phyloP scores from a whole-genome alignment of 2,113 vertebrate genomes.

The Dromiciops gliroides region DNA sequence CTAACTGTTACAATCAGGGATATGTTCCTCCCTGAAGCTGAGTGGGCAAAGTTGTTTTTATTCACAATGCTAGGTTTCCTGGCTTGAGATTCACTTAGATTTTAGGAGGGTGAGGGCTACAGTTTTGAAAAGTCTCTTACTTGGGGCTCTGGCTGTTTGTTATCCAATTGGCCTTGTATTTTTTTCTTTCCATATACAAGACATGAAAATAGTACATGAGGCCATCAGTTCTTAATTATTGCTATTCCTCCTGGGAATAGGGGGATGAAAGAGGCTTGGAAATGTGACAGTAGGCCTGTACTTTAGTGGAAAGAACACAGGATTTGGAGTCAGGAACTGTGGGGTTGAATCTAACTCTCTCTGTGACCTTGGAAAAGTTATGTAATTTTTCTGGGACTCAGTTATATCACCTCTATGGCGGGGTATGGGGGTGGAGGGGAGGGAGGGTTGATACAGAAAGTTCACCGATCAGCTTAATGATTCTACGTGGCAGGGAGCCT shows the following conservation, averaged over 20 bases:
- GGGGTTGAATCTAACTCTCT: not conserved
- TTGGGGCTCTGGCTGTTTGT: not conserved
- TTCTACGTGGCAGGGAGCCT: not conserved
- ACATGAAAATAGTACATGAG: not conserved
- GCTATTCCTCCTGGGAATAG: not conserved
- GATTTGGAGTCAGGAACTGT: not conserved
- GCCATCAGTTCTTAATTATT: not conserved
- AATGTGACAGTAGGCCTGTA: not conserved
- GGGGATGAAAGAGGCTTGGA: not conserved
- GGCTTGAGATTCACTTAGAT: not conserved
- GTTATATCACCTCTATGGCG: not conserved
- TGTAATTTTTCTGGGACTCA: not conserved
- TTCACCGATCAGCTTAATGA: not conserved
- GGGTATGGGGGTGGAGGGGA: not conserved
- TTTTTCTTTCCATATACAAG: not conserved
- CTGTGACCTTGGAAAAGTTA: not conserved
- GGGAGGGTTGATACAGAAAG: not conserved
- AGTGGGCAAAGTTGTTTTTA: not conserved
- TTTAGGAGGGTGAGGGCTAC: not conserved
- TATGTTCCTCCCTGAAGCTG: not conserved
- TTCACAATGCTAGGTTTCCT: not conserved
- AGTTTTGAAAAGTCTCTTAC: not conserved
- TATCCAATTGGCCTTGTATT: not conserved
- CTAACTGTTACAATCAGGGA: not conserved
- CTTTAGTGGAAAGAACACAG: not conserved